Evolutionary conservation across 1,140 invertebrate species (phyloP).

Genomic region (Lanistes nyassanus): DNA sequence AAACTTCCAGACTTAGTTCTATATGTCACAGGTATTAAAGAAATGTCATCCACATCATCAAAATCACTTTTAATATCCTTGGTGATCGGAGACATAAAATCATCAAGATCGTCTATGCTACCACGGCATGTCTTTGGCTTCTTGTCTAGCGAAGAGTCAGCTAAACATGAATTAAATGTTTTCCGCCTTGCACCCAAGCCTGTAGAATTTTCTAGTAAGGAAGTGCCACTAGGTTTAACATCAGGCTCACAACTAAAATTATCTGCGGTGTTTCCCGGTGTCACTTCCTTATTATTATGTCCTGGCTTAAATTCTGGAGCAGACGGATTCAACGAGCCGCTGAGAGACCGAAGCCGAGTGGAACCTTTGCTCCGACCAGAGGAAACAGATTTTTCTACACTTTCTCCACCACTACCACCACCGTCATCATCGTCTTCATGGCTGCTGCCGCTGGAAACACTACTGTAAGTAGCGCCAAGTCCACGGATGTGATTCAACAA

Average conservation of each 20-base stretch:
- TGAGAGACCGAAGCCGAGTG: neutral
- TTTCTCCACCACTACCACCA: neutral
- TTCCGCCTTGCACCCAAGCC: neutral
- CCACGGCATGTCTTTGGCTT: neutral
- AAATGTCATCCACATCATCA: no score
- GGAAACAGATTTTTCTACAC: no score
- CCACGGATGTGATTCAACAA: neutral
- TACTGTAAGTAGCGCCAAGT: neutral
- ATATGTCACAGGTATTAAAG: no score
- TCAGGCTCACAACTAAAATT: neutral
- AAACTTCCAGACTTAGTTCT: no score
- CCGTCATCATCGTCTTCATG: neutral
- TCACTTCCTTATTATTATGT: neutral
- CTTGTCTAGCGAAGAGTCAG: neutral
- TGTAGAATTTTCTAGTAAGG: neutral
- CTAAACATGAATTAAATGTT: neutral
- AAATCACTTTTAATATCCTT: no score
- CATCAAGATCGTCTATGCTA: neutral
- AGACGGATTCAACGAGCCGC: constrained; percentile 13
- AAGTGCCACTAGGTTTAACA: neutral
- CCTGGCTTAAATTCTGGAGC: constrained; percentile 27
- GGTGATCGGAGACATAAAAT: no score
- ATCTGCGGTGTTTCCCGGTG: neutral
- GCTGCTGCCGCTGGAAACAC: neutral
- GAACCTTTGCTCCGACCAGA: no score